Conservation (phyloP, 2,888 invertebrate genomes). For the Philonicus albiceps region DNA sequence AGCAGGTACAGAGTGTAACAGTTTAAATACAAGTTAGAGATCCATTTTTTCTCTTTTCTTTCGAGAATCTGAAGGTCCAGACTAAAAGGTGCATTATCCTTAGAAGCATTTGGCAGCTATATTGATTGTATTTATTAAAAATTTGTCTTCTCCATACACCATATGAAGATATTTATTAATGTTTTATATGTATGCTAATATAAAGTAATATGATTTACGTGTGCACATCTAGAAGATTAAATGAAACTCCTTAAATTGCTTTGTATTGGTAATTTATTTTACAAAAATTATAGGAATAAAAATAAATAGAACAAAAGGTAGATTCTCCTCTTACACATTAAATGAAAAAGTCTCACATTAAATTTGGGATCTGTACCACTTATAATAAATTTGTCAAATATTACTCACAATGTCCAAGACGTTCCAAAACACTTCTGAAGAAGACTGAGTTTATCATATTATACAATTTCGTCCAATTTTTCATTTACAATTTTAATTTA, state of each 20-base stretch:
- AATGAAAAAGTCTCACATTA: slow-evolving; percentile 22
- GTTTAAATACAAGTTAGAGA: too few species aligned
- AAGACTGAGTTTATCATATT: neutral
- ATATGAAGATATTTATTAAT: too few species aligned
- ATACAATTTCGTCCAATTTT: neutral
- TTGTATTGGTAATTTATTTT: slow-evolving; percentile 26
- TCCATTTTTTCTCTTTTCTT: too few species aligned
- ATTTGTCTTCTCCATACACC: too few species aligned
- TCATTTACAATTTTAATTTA: neutral
- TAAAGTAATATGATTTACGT: too few species aligned
- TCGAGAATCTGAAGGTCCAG: too few species aligned
- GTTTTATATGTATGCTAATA: too few species aligned
- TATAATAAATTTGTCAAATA: slow-evolving; percentile 18
- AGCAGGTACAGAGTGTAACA: too few species aligned
- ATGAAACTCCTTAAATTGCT: neutral
- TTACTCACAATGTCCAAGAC: slow-evolving; percentile 2
- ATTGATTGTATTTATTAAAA: too few species aligned
- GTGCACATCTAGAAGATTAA: too few species aligned
- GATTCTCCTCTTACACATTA: neutral
- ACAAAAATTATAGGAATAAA: slow-evolving; percentile 33
- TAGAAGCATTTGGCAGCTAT: too few species aligned
- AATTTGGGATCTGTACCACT: slow-evolving; percentile 1
- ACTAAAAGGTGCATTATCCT: too few species aligned
- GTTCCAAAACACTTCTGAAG: neutral
- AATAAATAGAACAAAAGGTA: slow-evolving; percentile 10